Base-by-base conservation (phyloP, 92 coral and sea anemone species). In the Isaurus tuberculatus region DNA sequence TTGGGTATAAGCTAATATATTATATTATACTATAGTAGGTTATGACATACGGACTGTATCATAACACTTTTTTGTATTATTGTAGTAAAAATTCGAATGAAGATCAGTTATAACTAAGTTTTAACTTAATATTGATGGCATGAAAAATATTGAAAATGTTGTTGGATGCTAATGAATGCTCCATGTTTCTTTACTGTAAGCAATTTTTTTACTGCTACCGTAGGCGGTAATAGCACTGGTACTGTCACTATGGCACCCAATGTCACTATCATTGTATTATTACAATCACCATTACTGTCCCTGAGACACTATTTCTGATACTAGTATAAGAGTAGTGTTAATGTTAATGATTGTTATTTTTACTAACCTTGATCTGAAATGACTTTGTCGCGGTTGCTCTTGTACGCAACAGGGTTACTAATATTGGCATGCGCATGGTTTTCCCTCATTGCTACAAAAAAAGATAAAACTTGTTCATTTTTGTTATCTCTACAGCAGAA, bases 291-390 rank as follows among this genome's bases (percentile, higher is more conserved):
- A 2, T 44, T 7, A 44, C 7, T 44, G 53, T 2, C 2, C 10
- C 7, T 44, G 53, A 10, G 53, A 10, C 15, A 44, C 7, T 44
- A 19, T 10, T 44, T 10, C 53, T 2, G 53, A 10, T 44, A 44
- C 53, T 44, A 10, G 2, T 44, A 44, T 44, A 7, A n/a, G n/a
- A 10, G 0, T 44, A 44, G 15, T 7, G 53, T 2, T 44, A 44
- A 14, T 5, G 53, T 44, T 3, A 7, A 14, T 64, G 9, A n/a
- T 15, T 1, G 7, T 32, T 8, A 19, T 36, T 30, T 25, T 48
- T 32, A 48, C 79, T 28, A 32, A 73, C 79, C 79, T 73, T 73
- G 79, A 37, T 73, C 79, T 46, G 60, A 63, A 49, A 23, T 73
- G n/a, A 73, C 79, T 9, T 73, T 31, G 16, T 33, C 79, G 16